phyloP scores from a whole-genome alignment of 2,113 vertebrate species.

The Catharus minimus region DNA sequence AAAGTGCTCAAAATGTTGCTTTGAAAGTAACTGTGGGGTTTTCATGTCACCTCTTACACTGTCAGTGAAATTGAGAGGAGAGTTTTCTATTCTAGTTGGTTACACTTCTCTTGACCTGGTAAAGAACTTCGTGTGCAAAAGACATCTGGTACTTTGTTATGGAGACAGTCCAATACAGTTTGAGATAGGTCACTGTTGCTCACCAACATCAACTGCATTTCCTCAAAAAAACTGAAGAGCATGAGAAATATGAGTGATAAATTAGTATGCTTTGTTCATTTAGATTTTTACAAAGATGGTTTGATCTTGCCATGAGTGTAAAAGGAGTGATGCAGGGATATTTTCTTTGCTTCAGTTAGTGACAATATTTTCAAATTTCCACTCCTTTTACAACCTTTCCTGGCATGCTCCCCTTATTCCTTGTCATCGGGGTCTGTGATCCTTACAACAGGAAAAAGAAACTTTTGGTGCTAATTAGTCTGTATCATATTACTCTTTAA shows the following conservation, averaged over 20 bases:
- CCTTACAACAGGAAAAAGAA: not conserved
- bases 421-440: not conserved
- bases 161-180: not conserved
- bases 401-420: not conserved
- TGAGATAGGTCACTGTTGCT: not conserved
- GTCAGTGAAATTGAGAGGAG: not conserved
- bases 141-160: constrained; percentile 10
- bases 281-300: not conserved
- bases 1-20: not conserved
- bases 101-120: not conserved
- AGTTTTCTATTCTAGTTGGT: not conserved
- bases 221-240: not conserved
- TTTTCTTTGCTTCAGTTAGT: not conserved
- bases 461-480: not conserved
- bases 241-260: not conserved
- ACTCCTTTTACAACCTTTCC: not conserved
- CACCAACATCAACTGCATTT: not conserved
- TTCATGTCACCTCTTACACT: not conserved
- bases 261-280: not conserved
- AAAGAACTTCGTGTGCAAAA: not conserved
- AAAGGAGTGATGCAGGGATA: not conserved
- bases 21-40: not conserved
- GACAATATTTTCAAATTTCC: not conserved
- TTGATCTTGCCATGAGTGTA: not conserved
- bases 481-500: not conserved